phyloP scores from a whole-genome alignment of 1,140 invertebrate species.

The Dufourea novaeangliae region DNA sequence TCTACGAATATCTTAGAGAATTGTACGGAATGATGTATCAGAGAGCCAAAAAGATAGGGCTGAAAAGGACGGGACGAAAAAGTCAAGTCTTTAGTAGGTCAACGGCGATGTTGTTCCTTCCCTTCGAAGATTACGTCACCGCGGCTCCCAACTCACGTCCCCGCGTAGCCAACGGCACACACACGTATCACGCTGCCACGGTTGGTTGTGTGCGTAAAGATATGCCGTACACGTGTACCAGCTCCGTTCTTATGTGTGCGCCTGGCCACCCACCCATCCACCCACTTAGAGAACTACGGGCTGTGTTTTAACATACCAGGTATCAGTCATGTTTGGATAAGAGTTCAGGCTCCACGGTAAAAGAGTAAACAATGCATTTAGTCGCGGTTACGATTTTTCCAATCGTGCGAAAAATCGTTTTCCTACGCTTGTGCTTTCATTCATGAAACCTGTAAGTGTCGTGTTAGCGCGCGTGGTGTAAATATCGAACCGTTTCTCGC shows the following conservation, averaged over 20 bases:
- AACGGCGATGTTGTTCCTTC: conserved; percentile 70
- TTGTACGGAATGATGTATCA: not conserved
- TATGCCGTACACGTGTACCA: conserved; percentile 42
- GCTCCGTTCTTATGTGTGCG: conserved; percentile 37
- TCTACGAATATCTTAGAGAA: too few relatives aligned
- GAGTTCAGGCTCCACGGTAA: not conserved
- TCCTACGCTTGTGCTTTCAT: not conserved
- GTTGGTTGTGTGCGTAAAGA: conserved; percentile 51
- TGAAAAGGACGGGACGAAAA: conserved; percentile 57
- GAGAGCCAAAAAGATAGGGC: conserved; percentile 57
- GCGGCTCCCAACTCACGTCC: conserved; percentile 56
- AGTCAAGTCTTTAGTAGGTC: conserved; percentile 70
- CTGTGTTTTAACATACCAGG: conserved; percentile 46
- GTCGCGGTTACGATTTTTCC: not conserved
- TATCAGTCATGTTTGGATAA: conserved; percentile 32
- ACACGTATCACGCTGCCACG: conserved; percentile 8
- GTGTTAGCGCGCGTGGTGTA: not conserved
- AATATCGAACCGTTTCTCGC: not conserved
- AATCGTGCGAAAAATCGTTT: not conserved
- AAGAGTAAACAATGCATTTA: conserved; percentile 6
- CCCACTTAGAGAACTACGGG: conserved; percentile 56
- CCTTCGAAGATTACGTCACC: conserved; percentile 69
- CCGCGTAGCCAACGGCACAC: conserved; percentile 48
- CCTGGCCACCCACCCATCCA: conserved; percentile 63
- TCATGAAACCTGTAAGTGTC: not conserved